Evolutionary conservation across 2,797 vertebrate species (phyloP).

Genomic region (Nyctibius grandis): DNA sequence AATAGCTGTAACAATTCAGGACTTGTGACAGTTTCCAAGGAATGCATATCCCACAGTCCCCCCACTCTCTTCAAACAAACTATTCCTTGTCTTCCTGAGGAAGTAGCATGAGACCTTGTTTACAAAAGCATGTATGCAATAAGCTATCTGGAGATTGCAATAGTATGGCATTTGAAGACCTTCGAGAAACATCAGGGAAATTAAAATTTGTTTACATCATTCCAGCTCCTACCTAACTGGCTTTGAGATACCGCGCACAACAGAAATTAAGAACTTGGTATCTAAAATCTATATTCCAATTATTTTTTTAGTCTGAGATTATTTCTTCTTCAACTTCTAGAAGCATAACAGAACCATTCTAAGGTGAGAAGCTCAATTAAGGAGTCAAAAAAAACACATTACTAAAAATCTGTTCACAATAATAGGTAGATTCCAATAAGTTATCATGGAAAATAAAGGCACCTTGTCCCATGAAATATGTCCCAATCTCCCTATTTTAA

Average conservation of each 20-base stretch:
- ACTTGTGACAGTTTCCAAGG: not conserved
- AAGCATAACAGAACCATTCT: not conserved
- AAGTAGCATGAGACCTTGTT: not conserved
- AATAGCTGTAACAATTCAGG: not conserved
- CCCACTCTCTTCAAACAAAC: not conserved
- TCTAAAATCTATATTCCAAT: not conserved
- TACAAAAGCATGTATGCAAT: not conserved
- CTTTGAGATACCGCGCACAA: accelerated
- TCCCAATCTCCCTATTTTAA: not conserved
- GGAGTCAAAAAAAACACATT: not conserved
- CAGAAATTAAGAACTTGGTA: not conserved
- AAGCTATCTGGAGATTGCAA: not conserved
- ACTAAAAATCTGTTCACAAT: not conserved
- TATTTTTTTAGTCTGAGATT: not conserved
- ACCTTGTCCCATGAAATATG: not conserved
- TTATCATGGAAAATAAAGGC: not conserved
- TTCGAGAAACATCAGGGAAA: not conserved
- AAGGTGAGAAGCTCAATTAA: not conserved
- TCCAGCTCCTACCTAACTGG: not conserved
- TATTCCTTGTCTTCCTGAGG: not conserved
- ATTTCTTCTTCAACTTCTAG: not conserved
- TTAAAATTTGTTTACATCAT: not conserved
- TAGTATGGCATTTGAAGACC: not conserved
- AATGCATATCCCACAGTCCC: not conserved
- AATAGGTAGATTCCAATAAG: not conserved